A percentile compares a stretch with the other conserved stretches of the same genome.
Evolutionary conservation across 2,797 vertebrate species (phyloP).

Genomic region (Astyanax mexicanus): DNA sequence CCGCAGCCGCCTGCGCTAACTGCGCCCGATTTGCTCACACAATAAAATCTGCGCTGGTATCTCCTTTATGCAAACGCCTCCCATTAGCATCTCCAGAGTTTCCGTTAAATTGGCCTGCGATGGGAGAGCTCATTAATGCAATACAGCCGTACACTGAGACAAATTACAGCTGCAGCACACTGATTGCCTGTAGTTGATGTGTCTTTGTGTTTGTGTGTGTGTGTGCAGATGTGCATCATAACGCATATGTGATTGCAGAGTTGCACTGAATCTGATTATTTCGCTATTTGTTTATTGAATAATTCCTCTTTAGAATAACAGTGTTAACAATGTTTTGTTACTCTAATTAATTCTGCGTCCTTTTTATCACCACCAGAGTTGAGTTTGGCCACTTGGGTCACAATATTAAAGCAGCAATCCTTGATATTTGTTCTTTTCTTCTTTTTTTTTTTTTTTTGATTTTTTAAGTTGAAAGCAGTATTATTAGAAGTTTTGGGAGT

Average conservation of each 20-base stretch:
- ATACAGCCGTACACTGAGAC: slow-evolving; percentile 38
- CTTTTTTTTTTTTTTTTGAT: no score
- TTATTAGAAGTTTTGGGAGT: no score
- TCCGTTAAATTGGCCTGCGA: slow-evolving; percentile 42
- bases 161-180: slow-evolving; percentile 45
- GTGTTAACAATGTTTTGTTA: slow-evolving; percentile 18
- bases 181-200: slow-evolving; percentile 11
- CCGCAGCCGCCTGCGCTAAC: slow-evolving; percentile 42
- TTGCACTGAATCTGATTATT: slow-evolving; percentile 39
- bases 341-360: slow-evolving; percentile 4
- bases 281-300: slow-evolving; percentile 38
- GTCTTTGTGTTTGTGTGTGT: slow-evolving; percentile 27
- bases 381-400: no score
- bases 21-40: slow-evolving; percentile 60
- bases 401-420: no score
- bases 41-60: slow-evolving; percentile 65
- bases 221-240: slow-evolving; percentile 32
- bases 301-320: slow-evolving; percentile 30
- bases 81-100: slow-evolving; percentile 40
- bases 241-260: slow-evolving; percentile 10
- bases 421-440: no score
- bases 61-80: slow-evolving; percentile 58
- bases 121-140: slow-evolving; percentile 53
- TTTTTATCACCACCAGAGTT: slow-evolving; percentile 15
- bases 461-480: no score